Percentiles rank a stretch among this genome's conserved stretches.
These are phyloP conservation scores for Blera fallax DNA, from an alignment of 2,888 invertebrate species.

Conservation along the genomic window DNA sequence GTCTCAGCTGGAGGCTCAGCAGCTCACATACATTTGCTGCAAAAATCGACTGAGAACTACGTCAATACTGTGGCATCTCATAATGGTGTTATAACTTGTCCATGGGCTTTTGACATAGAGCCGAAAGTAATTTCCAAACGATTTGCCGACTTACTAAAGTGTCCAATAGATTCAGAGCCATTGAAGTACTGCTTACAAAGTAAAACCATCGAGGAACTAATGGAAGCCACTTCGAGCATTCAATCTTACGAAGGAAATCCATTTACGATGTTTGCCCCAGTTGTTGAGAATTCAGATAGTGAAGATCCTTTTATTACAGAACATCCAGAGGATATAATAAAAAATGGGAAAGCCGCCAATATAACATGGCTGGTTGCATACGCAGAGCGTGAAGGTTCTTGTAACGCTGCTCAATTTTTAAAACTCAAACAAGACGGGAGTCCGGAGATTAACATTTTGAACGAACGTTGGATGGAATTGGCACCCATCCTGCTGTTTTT, in stretches of 20 bases:
- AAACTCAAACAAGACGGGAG: slow-evolving; percentile 77
- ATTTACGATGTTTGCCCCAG: slow-evolving; percentile 88
- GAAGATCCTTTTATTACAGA: slow-evolving; percentile 85
- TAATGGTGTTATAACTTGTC: slow-evolving; percentile 86
- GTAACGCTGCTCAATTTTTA: slow-evolving; percentile 84
- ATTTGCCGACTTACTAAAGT: slow-evolving; percentile 84
- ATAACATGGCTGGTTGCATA: slow-evolving; percentile 87
- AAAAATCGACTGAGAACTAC: slow-evolving; percentile 75
- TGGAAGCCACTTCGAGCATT: slow-evolving; percentile 80
- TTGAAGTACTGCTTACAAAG: slow-evolving; percentile 86
- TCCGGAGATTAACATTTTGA: slow-evolving; percentile 83
- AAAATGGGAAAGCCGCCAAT: slow-evolving; percentile 84
- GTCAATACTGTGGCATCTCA: slow-evolving; percentile 28
- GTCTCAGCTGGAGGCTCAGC: slow-evolving; percentile 88
- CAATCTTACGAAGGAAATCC: slow-evolving; percentile 85
- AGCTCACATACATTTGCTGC: slow-evolving; percentile 87
- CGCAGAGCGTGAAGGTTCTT: slow-evolving; percentile 88
- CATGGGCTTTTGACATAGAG: slow-evolving; percentile 81
- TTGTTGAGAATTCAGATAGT: slow-evolving; percentile 83
- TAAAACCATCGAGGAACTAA: slow-evolving; percentile 85
- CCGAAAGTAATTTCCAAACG: neutral
- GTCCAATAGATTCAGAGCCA: slow-evolving; percentile 82
- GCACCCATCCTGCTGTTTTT: slow-evolving; percentile 85
- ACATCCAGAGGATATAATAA: slow-evolving; percentile 85
- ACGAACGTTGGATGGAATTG: slow-evolving; percentile 82